Evolutionary conservation across 1,140 invertebrate genomes (phyloP), one percentile per base, ranked within the genome.

Genomic region (Rhynchophorus ferrugineus): DNA sequence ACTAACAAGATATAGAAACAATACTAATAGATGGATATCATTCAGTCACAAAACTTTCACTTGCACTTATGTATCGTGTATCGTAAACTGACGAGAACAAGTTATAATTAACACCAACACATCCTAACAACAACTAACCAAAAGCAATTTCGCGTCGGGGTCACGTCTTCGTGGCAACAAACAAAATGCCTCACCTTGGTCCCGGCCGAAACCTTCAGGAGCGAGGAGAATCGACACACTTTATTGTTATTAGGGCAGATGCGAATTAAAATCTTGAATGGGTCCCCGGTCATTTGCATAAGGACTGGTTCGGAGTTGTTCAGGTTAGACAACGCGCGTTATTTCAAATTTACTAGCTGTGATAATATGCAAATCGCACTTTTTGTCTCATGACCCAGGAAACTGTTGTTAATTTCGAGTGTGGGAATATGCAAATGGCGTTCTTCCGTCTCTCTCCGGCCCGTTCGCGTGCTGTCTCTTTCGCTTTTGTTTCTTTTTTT

Each of bases 301-400:
- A 39, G 33, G 24, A 44, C 53, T 36, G 18, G 39, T 37, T 49
- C 29, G 37, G 37, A 44, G 33, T 29, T 34, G 17, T 22, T 44
- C 46, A 55, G 53, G 46, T 49, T 49, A 48, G 42, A 22, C 16
- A 34, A n/a, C 17, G 29, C 14, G 47, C 44, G 38, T 57, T 57
- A 54, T 39, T 57, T 57, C 41, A 49, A 54, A 58, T 54, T 49
- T 49, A 54, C 50, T 44, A 36, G 42, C 41, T 39, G 45, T 44
- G 56, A 58, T 45, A 54, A 47, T 58, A 58, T 58, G 50, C 51
- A 58, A 54, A 58, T 56, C 19, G 37, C 13, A 44, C 9, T 43
- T 44, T 44, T 44, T 44, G 43, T 44, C 43, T 44, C 29, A 24
- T 11, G 29, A 24, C 22, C 43, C 43, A 19, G 43, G 43, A 29